These are phyloP conservation scores for Eospalax fontanierii DNA, from an alignment of 2,797 vertebrate genomes.

Conservation along the genomic window DNA sequence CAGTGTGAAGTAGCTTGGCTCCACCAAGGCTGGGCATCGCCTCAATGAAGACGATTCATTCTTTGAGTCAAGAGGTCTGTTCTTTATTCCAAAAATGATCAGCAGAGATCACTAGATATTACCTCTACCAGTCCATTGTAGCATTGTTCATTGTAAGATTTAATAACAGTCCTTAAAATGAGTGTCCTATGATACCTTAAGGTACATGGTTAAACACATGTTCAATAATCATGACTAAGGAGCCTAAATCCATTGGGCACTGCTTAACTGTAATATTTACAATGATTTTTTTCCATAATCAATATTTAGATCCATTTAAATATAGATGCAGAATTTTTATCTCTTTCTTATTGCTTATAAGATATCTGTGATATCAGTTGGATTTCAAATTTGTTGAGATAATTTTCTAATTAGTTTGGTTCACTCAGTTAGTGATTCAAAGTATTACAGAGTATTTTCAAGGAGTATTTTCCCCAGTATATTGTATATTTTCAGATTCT, in stretches of 20 bases:
- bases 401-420: not conserved
- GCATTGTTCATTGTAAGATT: not conserved
- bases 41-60: not conserved
- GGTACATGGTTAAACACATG: not conserved
- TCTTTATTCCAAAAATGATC: not conserved
- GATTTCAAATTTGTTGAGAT: not conserved
- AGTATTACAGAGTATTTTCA: not conserved
- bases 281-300: not conserved
- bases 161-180: conserved; percentile 14
- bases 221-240: conserved; percentile 3
- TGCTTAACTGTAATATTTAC: not conserved
- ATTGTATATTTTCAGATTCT: not conserved
- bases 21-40: rapidly evolving
- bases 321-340: not conserved
- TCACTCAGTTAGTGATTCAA: not conserved
- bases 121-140: not conserved
- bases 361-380: not conserved
- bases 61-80: not conserved
- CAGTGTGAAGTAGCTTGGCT: not conserved
- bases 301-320: not conserved
- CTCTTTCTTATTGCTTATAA: conserved; percentile 11
- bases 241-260: not conserved
- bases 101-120: not conserved
- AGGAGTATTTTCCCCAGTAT: not conserved
- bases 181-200: not conserved